Conservation (phyloP, 2,113 vertebrate genomes). For the Plestiodon gilberti region DNA sequence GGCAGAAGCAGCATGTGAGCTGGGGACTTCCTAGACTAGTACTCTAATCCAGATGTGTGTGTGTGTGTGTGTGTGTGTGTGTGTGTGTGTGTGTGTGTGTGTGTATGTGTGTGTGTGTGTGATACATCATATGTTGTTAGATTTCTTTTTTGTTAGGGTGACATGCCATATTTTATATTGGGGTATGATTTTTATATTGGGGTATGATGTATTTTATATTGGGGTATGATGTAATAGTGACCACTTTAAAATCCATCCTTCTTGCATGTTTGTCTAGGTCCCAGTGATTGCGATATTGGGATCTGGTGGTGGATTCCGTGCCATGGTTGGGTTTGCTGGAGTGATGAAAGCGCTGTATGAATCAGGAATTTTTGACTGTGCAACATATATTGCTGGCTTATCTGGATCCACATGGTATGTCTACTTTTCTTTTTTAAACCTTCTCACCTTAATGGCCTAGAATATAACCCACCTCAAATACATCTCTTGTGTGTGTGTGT, state of each 20-base stretch:
- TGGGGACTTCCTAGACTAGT: too few relatives aligned
- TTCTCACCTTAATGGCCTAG: neutral
- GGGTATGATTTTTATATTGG: too few relatives aligned
- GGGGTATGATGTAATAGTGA: neutral
- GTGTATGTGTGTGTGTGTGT: too few relatives aligned
- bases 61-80: too few relatives aligned
- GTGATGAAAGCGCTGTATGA: constrained; percentile 96
- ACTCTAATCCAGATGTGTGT: too few relatives aligned
- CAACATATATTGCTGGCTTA: constrained; percentile 92
- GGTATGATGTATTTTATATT: neutral
- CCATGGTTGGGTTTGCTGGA: constrained; percentile 94
- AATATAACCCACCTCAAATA: neutral
- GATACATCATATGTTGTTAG: too few relatives aligned
- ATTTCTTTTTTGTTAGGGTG: neutral
- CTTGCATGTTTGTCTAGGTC: constrained; percentile 77
- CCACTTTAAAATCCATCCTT: neutral
- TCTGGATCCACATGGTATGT: constrained; percentile 96
- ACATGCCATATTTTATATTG: too few relatives aligned
- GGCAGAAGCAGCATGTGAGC: too few relatives aligned
- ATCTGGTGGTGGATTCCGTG: constrained; percentile 95
- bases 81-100: too few relatives aligned
- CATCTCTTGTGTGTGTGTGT: neutral
- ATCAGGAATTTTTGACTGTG: constrained; percentile 92
- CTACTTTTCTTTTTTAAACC: neutral
- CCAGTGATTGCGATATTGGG: constrained; percentile 93